Base-by-base conservation (phyloP, 2,113 vertebrate genomes). In the Platichthys flesus region DNA sequence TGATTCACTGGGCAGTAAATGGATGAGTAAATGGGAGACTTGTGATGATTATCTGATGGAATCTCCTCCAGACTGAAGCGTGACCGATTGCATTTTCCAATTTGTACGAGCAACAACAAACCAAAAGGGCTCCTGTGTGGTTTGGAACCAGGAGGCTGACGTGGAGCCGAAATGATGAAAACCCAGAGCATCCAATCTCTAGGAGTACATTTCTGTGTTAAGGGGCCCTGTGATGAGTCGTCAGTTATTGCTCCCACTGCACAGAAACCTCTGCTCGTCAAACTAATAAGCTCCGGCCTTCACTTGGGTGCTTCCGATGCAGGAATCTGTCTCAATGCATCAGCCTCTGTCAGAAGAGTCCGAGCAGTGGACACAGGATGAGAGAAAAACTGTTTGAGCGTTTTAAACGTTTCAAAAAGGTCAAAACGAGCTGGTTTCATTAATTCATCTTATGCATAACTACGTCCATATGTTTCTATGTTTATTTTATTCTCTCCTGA, bases 241-340 rank as follows among this genome's bases (percentile, higher is more conserved):
- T 88, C 76, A 82, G 42, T 74, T 60, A 81, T 80, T 68, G 82
- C 71, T 76, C 78, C 60, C 18, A 67, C 21, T 55, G 70, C 67
- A 81, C 15, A 81, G 20, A 24, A 81, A 81, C 56, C 55, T 42
- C 42, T 59, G 49, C 75, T 76, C 63, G 47, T 66, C 61, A 74
- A 67, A 67, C 76, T 72, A 84, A 85, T 55, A 85, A 76, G 67
- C 73, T 54, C 67, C 18, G 18, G 52, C 70, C 71, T 57, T 42
- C 68, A 63, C 61, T 52, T 58, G 47, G 71, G 62, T 62, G 74
- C 74, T 58, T 51, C 55, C 13, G 1, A 74, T 74, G 64, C 76
- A 81, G 68, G 64, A 79, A 42, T 67, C 71, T 51, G 86, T 83
- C 84, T 77, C 54, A 26, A 3, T 67, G 71, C 71, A 85, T 85